Base-by-base conservation (phyloP, 1,140 invertebrate species). In the Monochamus saltuarius region DNA sequence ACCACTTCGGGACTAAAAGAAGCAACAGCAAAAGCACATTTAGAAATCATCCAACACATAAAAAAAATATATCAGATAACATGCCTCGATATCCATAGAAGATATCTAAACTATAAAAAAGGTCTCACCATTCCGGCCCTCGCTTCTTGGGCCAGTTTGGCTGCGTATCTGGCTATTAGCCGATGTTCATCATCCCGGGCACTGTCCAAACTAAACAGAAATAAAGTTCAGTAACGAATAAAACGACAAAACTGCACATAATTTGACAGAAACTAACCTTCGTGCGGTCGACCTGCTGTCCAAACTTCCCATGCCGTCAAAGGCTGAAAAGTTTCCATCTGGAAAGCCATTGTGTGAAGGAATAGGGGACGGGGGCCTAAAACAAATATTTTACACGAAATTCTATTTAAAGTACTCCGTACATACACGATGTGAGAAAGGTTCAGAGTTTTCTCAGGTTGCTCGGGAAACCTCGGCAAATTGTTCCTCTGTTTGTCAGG, bases 381-480 rank as follows among this genome's bases (percentile, higher is more conserved):
- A 79, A 79, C 65, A 64, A 13, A 43, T 49, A 49, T n/a, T 2
- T 14, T n/a, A 42, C 7, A 16, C 7, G 39, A 42, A 13, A 13
- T 42, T 2, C 2, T 42, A 6, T 11, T 42, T 29, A 29, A 29
- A 29, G 22, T 16, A 16, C 36, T 11, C 16, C 9, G n/a, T 62
- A 83, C 87, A 86, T 82, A 95, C 90, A 98, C 93, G 79, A 98
- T 97, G 75, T 98, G 94, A 36, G 94, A 91, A 35, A 98, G 83
- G 80, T 98, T 95, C 56, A 98, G 81, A 2, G 94, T 94, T 76
- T 95, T 91, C 78, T 97, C 94, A 2, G 95, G 95, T 68, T 92
- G 89, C 69, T 95, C 91, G 7, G 92, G 91, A 79, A 94, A 95
- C 70, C 89, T 83, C 62, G 92, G 93, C 69, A 94, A 82, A 72